These are phyloP conservation scores for Clostera curtula DNA, from an alignment of 2,888 invertebrate genomes.

Conservation along the genomic window DNA sequence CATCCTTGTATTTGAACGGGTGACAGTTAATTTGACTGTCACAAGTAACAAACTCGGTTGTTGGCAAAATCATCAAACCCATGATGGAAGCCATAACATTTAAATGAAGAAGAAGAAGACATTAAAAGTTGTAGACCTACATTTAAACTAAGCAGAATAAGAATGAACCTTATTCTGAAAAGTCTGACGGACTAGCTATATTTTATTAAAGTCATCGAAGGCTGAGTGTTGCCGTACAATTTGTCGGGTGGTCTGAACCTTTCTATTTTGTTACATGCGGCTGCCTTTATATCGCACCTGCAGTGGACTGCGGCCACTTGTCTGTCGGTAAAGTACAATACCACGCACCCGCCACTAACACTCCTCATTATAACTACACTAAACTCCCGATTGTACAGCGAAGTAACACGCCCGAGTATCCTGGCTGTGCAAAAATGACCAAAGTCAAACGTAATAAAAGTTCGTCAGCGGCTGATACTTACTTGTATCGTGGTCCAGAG, in stretches of 20 bases:
- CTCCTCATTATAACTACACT: constrained; percentile 58
- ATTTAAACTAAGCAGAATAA: no score
- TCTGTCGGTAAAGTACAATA: constrained; percentile 82
- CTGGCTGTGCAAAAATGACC: constrained; percentile 41
- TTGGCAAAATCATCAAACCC: no score
- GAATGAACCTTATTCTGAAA: no score
- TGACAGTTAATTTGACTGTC: no score
- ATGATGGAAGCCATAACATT: no score
- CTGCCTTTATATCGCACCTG: constrained; percentile 74
- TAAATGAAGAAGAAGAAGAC: no score
- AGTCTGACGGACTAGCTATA: no score
- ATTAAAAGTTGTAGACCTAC: no score
- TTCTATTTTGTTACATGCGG: constrained; percentile 76
- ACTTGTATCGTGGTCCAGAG: constrained; percentile 50
- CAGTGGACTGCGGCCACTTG: constrained; percentile 79
- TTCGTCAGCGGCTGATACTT: constrained; percentile 62
- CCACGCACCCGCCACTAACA: constrained; percentile 77
- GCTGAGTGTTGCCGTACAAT: no score
- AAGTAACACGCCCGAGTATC: constrained; percentile 51
- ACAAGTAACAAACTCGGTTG: no score
- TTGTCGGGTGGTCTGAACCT: constrained; percentile 48
- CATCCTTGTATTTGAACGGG: no score
- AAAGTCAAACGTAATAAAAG: constrained; percentile 70
- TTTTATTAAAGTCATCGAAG: no score
- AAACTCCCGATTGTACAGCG: constrained; percentile 50